phyloP scores from a whole-genome alignment of 2,797 vertebrate species.

The Characodon lateralis region DNA sequence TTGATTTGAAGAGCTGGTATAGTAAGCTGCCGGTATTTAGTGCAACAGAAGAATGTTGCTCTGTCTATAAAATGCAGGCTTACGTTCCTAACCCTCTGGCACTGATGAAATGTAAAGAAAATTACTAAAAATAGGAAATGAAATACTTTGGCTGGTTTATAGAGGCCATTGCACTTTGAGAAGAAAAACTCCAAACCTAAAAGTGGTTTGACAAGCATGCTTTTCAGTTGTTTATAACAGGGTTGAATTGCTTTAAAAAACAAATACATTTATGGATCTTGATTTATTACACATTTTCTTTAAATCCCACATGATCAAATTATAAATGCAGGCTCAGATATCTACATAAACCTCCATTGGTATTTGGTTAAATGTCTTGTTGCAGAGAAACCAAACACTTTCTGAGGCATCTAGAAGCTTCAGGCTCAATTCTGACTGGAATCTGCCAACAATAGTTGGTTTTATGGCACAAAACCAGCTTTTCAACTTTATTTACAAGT shows the following conservation, averaged over 20 bases:
- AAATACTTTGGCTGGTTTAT: neutral
- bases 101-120: constrained; percentile 16
- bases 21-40: constrained; percentile 20
- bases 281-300: no score
- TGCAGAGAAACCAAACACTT: neutral
- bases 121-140: neutral
- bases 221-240: neutral
- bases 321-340: neutral
- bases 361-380: neutral
- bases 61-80: constrained; percentile 1
- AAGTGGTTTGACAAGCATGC: neutral
- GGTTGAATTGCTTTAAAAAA: neutral
- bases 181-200: no score
- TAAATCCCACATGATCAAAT: neutral
- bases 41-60: constrained; percentile 5
- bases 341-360: neutral
- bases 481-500: neutral
- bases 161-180: neutral
- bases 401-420: neutral
- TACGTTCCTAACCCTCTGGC: neutral
- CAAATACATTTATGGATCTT: neutral
- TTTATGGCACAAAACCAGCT: neutral
- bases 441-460: neutral
- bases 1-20: constrained; percentile 41
- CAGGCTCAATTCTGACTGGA: neutral